Conservation (phyloP, 2,888 invertebrate genomes). For the Callimorpha dominula region DNA sequence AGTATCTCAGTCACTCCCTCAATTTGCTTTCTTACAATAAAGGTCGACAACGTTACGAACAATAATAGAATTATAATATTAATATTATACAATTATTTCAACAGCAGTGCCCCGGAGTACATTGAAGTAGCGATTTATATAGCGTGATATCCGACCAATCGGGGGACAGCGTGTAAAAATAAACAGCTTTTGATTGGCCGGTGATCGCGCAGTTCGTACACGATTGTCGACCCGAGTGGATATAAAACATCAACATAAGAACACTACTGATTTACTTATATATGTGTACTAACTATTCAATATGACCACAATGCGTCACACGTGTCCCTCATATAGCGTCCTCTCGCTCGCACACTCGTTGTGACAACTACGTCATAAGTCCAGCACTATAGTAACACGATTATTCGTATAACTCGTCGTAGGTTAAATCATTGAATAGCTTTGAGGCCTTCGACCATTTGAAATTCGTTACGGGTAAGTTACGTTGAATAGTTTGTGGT, state of each 20-base stretch:
- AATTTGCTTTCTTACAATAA: conserved; percentile 37
- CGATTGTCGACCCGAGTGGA: conserved; percentile 49
- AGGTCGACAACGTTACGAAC: conserved; percentile 46
- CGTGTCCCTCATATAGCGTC: conserved; percentile 63
- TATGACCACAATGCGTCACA: conserved; percentile 61
- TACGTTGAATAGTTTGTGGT: conserved; percentile 18
- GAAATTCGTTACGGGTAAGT: conserved; percentile 15
- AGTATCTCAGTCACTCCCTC: conserved; percentile 44
- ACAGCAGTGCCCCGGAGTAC: conserved; percentile 51
- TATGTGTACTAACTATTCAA: conserved; percentile 62
- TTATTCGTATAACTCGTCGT: conserved; percentile 30
- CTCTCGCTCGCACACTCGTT: conserved; percentile 57
- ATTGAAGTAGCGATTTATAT: conserved; percentile 49
- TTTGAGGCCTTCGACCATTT: conserved; percentile 40
- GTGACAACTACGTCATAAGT: conserved; percentile 40
- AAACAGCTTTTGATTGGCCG: conserved; percentile 34
- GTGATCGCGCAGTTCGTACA: conserved; percentile 32
- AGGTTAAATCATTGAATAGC: conserved; percentile 27
- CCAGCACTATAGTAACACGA: conserved; percentile 50
- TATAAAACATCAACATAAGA: conserved; percentile 65
- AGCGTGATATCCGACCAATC: conserved; percentile 45
- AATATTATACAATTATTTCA: conserved; percentile 44
- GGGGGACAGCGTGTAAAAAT: conserved; percentile 23
- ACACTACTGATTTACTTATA: conserved; percentile 60
- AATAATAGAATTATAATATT: conserved; percentile 28